These are phyloP conservation scores for Napeogenes inachia DNA, from an alignment of 2,888 invertebrate genomes.

Conservation along the genomic window DNA sequence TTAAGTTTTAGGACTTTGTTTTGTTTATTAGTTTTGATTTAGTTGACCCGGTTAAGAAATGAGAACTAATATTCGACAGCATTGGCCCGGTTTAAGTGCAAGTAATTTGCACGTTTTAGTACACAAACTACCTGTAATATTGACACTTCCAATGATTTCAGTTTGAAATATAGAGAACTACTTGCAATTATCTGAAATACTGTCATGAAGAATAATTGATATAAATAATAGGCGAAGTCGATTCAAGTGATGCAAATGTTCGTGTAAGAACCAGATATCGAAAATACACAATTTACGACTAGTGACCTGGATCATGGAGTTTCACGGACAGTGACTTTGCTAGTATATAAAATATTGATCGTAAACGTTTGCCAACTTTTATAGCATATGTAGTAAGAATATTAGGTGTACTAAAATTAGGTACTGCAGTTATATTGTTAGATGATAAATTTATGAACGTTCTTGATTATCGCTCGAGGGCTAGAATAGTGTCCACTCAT, in stretches of 20 bases:
- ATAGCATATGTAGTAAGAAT: background rate
- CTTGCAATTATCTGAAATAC: no score
- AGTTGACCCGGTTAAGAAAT: background rate
- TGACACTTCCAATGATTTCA: background rate
- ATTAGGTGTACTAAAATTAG: no score
- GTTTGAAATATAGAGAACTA: no score
- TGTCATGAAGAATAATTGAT: no score
- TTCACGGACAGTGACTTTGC: slow-evolving; percentile 3
- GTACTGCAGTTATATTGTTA: no score
- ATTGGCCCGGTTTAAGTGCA: slow-evolving; percentile 1
- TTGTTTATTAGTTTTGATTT: background rate
- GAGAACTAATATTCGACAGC: background rate
- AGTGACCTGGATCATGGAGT: slow-evolving; percentile 1
- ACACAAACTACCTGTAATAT: background rate
- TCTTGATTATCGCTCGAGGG: no score
- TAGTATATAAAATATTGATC: slow-evolving; percentile 1
- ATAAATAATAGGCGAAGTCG: no score
- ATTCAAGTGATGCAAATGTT: background rate
- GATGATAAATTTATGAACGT: no score
- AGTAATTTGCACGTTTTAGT: slow-evolving; percentile 2
- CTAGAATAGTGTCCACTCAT: no score
- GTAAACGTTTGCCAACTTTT: background rate
- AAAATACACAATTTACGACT: background rate
- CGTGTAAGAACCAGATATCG: background rate
- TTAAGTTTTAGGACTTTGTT: background rate